Evolutionary conservation across 2,888 invertebrate genomes (phyloP).

Genomic region (Sisyra terminalis): DNA sequence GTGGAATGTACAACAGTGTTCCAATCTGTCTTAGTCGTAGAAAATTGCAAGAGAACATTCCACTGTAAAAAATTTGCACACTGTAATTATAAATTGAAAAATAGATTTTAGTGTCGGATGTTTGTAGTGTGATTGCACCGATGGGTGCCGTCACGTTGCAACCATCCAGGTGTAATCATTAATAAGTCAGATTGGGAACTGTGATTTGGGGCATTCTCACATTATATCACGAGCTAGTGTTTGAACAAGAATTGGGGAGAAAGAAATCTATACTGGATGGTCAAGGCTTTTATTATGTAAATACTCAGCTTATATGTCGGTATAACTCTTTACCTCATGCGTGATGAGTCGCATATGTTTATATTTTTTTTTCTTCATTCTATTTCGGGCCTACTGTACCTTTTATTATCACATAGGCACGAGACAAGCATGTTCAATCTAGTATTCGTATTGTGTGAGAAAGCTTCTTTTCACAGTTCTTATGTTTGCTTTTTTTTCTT

Average conservation of each 20-base stretch:
- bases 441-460: constrained; percentile 44
- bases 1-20: constrained; percentile 46
- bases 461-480: constrained; percentile 81
- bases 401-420: constrained; percentile 24
- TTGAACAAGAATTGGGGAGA: constrained; percentile 3
- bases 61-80: constrained; percentile 14
- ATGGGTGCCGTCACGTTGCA: constrained; percentile 3
- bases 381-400: constrained; percentile 26
- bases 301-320: constrained; percentile 30
- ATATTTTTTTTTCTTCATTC: constrained; percentile 26
- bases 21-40: constrained; percentile 37
- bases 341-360: constrained; percentile 17
- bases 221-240: constrained; percentile 21
- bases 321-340: constrained; percentile 3
- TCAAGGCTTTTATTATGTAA: constrained; percentile 35
- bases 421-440: constrained; percentile 45
- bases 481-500: constrained; percentile 56
- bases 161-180: background rate
- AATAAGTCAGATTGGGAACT: constrained; percentile 57
- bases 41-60: constrained; percentile 9
- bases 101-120: background rate
- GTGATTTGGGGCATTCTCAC: constrained; percentile 61
- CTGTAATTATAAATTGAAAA: constrained; percentile 8
- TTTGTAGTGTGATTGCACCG: constrained; percentile 3
- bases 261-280: constrained; percentile 21